A percentile compares a stretch with the other conserved stretches of the same genome.
Conservation (phyloP, 2,888 invertebrate species). For the Macrosiphum euphorbiae region DNA sequence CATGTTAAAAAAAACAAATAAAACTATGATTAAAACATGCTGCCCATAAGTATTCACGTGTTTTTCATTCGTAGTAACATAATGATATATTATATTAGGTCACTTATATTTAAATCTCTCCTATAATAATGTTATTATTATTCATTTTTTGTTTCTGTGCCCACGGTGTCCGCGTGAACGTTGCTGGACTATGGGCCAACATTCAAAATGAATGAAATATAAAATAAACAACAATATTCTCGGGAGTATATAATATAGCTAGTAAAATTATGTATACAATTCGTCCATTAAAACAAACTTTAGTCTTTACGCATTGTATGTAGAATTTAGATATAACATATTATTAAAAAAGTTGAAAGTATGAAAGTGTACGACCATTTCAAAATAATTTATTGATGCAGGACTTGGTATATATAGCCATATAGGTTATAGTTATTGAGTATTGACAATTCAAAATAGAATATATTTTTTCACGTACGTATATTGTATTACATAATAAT, state of each 20-base stretch:
- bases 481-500: background rate
- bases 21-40: slow-evolving; percentile 52
- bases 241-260: background rate
- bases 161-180: slow-evolving; percentile 26
- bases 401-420: too few species aligned
- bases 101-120: slow-evolving; percentile 63
- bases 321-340: background rate
- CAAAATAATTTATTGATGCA: background rate
- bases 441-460: background rate
- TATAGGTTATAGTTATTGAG: background rate
- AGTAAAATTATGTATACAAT: background rate
- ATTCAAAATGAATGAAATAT: slow-evolving; percentile 21
- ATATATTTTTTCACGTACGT: background rate
- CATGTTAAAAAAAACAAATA: slow-evolving; percentile 42
- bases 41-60: slow-evolving; percentile 54
- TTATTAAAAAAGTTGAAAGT: background rate
- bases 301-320: background rate
- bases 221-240: slow-evolving; percentile 4
- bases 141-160: slow-evolving; percentile 49
- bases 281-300: slow-evolving; percentile 1
- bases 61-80: slow-evolving; percentile 52
- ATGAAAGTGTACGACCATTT: background rate
- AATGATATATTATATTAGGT: slow-evolving; percentile 62
- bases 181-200: slow-evolving; percentile 49
- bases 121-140: slow-evolving; percentile 59